Base-by-base conservation (phyloP, 2,797 vertebrate genomes). In the Malurus leucopterus region DNA sequence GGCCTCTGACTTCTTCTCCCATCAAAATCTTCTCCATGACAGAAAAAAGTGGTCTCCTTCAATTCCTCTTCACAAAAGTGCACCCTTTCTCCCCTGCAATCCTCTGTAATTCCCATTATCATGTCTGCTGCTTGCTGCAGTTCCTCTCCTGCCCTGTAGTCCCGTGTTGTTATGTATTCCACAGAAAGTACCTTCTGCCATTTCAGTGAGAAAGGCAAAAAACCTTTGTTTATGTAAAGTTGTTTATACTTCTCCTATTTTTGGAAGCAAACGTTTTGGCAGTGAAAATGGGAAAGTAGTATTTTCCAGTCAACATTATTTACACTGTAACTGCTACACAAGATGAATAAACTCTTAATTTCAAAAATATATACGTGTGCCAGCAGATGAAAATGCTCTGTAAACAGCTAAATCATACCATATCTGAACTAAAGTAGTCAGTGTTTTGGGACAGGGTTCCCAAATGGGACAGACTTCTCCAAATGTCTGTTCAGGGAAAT, bases 201-300 rank as follows among this genome's bases (percentile, higher is more conserved):
- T 65, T 78, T 84, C 61, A 70, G 53, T 41, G 38, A 26, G 34
- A 82, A 90, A 84, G 41, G 18, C 19, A 70, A 74, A 90, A 81
- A 1, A 1, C 2, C 17, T 36, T 36, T 36, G 36, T 36, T 36
- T 36, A 36, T 36, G 5, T 12, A 11, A 8, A n/a, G 21, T 22
- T 73, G 6, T 67, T 93, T 41, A 41, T 13, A 71, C 22, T 77
- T 62, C 24, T 2, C 6, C 50, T 80, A 21, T 61, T 83, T 92
- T 74, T 76, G 24, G 65, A 78, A 88, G 47, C 14, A 43, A 59
- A 74, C 54, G 3, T 63, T 82, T 11, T 64, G 30, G 12, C 24
- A 85, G 55, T 50, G 43, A 47, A 53, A 15, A 47, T 3, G 3
- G 8, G 36, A 38, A 88, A 64, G 9, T 34, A 79, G 19, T 62